These are phyloP conservation scores for Antechinus flavipes DNA, from an alignment of 2,113 vertebrate genomes.

Conservation along the genomic window DNA sequence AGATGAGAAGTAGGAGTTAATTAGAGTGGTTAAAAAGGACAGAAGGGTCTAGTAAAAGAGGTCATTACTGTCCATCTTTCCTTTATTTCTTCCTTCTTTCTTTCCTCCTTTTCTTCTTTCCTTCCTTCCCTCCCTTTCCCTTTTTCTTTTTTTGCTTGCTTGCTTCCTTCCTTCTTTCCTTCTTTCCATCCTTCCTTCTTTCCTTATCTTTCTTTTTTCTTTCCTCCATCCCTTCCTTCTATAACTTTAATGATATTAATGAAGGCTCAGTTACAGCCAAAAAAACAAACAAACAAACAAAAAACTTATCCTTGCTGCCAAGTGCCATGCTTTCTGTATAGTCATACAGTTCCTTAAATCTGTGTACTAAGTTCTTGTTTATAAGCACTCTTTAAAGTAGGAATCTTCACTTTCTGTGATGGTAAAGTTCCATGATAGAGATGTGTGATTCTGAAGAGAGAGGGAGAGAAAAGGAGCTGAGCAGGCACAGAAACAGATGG, in stretches of 20 bases:
- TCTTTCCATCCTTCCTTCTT: neutral
- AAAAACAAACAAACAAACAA: neutral
- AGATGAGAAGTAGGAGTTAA: neutral
- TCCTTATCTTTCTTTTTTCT: neutral
- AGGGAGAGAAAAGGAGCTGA: neutral
- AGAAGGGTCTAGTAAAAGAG: neutral
- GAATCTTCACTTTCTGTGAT: neutral
- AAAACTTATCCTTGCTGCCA: neutral
- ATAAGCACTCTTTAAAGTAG: neutral
- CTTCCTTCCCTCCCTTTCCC: neutral
- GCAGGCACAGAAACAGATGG: too few relatives aligned
- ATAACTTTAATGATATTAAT: neutral
- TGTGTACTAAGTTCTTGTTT: neutral
- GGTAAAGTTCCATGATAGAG: neutral
- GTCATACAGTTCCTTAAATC: too few relatives aligned
- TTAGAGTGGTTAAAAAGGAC: neutral
- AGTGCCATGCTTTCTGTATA: rapidly evolving
- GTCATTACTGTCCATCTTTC: neutral
- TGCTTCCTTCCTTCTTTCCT: neutral
- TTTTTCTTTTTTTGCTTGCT: neutral
- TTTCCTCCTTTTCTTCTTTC: too few relatives aligned
- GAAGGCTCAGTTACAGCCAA: neutral
- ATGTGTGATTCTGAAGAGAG: neutral
- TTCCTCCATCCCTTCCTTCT: neutral
- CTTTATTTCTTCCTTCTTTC: neutral